Conservation (phyloP, 2,888 invertebrate species). For the Monopis laevigella region DNA sequence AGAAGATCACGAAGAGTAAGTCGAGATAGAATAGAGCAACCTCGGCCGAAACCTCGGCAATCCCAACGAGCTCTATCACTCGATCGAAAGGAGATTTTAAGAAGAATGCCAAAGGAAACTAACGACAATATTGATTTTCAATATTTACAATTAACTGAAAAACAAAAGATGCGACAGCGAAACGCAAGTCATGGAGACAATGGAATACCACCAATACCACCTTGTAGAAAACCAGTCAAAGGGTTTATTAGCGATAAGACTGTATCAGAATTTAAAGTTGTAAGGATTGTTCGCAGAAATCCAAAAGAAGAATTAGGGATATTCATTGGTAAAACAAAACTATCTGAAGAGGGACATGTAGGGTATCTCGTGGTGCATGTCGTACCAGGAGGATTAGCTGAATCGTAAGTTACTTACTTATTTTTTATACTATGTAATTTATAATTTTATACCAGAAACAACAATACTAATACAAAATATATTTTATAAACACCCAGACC, state of each 20-base stretch:
- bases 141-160: constrained; percentile 56
- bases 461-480: no score
- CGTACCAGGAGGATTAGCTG: constrained; percentile 74
- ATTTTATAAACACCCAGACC: no score
- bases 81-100: constrained; percentile 62
- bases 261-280: constrained; percentile 52
- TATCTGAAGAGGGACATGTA: constrained; percentile 67
- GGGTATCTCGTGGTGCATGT: constrained; percentile 78
- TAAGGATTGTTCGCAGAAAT: constrained; percentile 64
- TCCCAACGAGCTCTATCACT: constrained; percentile 63
- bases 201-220: constrained; percentile 61
- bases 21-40: constrained; percentile 43
- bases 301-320: constrained; percentile 75
- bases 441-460: no score
- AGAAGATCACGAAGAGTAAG: constrained; percentile 50
- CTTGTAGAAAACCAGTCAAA: constrained; percentile 44
- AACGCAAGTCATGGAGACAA: constrained; percentile 42
- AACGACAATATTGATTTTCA: constrained; percentile 48
- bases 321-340: constrained; percentile 74
- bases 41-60: constrained; percentile 42
- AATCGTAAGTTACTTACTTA: constrained; percentile 72
- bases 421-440: no score
- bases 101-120: constrained; percentile 53
- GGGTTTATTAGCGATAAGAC: constrained; percentile 37
- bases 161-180: constrained; percentile 58